Percentiles rank a stretch among this genome's conserved stretches.
These are phyloP conservation scores for Hydrozoanthus tunicans DNA, from an alignment of 64 coral and sea anemone genomes.

Conservation along the genomic window DNA sequence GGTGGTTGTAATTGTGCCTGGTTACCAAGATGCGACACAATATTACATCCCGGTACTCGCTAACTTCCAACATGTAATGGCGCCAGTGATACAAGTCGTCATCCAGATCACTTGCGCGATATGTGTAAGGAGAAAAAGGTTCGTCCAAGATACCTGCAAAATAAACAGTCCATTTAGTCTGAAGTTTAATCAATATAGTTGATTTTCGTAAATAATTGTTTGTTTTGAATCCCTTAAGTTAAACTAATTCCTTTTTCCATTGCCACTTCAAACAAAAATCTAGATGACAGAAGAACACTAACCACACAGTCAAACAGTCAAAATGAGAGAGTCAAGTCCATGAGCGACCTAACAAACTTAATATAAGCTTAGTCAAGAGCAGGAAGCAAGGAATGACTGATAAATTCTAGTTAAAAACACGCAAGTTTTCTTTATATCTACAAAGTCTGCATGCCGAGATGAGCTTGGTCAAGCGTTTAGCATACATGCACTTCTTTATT, in stretches of 20 bases:
- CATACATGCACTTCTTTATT: neutral
- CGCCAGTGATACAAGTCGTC: slow-evolving; percentile 55
- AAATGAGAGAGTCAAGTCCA: no score
- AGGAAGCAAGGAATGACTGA: no score
- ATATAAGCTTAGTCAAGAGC: no score
- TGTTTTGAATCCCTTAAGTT: no score
- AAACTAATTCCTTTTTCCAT: no score
- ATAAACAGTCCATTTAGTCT: neutral
- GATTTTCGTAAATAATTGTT: neutral
- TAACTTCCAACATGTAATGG: slow-evolving; percentile 56
- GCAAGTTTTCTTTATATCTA: no score
- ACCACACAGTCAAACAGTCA: no score
- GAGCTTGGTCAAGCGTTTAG: neutral
- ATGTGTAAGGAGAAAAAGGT: slow-evolving; percentile 3
- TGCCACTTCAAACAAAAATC: no score
- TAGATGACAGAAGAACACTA: no score
- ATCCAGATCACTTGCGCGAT: neutral
- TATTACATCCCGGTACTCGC: neutral
- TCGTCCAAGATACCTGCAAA: slow-evolving; percentile 18
- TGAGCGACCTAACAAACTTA: no score
- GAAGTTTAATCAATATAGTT: neutral
- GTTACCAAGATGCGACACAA: slow-evolving; percentile 48
- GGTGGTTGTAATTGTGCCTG: neutral
- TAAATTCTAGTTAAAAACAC: no score
- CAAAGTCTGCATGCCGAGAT: neutral